phyloP scores from a whole-genome alignment of 2,113 vertebrate species.

The Trochalopteron elliotii region DNA sequence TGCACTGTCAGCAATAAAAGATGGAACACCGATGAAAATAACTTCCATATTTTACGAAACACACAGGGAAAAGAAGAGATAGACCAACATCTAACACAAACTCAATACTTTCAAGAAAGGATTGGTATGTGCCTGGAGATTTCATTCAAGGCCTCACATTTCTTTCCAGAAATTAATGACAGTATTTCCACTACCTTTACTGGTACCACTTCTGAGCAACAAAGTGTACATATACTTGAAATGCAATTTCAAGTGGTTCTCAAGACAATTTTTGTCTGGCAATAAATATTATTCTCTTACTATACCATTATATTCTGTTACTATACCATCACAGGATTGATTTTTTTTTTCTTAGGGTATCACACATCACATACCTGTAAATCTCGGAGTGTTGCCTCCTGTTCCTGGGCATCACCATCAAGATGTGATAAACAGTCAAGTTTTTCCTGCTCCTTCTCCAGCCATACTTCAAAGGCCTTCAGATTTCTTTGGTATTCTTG shows the following conservation, averaged over 20 bases:
- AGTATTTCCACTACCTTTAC: not conserved
- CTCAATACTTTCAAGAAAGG: not conserved
- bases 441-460: conserved; percentile 88
- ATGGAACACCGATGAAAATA: not conserved
- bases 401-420: conserved; percentile 81
- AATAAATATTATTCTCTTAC: not conserved
- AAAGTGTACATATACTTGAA: not conserved
- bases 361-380: conserved; percentile 80
- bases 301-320: not conserved
- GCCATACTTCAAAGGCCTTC: conserved; percentile 91
- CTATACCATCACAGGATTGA: not conserved
- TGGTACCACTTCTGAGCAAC: not conserved
- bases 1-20: not conserved
- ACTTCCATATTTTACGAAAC: not conserved
- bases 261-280: not conserved
- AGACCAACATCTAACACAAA: not conserved
- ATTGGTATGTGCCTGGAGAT: not conserved
- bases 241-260: not conserved
- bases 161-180: not conserved
- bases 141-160: not conserved
- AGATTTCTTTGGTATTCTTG: conserved; percentile 91
- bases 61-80: not conserved
- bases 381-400: conserved; percentile 82
- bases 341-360: not conserved
- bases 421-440: conserved; percentile 80